A percentile compares a stretch with the other conserved stretches of the same genome.
Evolutionary conservation across 2,888 invertebrate genomes (phyloP).

Genomic region (Aphrophora alni): DNA sequence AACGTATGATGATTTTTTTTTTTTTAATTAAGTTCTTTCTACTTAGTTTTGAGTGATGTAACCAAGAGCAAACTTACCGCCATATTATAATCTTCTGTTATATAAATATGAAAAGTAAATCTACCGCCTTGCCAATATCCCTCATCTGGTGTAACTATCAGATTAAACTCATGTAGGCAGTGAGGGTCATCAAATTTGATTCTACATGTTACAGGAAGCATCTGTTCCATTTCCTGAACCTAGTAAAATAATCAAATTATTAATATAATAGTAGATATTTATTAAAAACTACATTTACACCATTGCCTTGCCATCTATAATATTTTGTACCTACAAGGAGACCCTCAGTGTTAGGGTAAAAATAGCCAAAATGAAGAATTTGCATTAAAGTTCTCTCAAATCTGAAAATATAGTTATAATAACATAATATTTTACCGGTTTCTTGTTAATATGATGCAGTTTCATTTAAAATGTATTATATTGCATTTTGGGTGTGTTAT

Average conservation of each 20-base stretch:
- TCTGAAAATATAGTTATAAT: too few species aligned
- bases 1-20: too few species aligned
- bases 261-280: too few species aligned
- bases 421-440: too few species aligned
- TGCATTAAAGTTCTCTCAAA: too few species aligned
- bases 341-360: background rate
- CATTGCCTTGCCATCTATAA: background rate
- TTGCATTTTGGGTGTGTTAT: too few species aligned
- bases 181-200: conserved; percentile 84
- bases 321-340: background rate
- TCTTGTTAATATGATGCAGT: too few species aligned
- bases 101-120: conserved; percentile 84
- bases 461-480: too few species aligned
- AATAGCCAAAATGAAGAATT: too few species aligned
- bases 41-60: too few species aligned
- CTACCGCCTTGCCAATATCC: conserved; percentile 89
- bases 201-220: conserved; percentile 79
- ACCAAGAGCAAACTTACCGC: conserved; percentile 78
- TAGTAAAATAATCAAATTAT: conserved; percentile 52
- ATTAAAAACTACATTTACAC: conserved; percentile 16
- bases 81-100: conserved; percentile 96
- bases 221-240: conserved; percentile 84
- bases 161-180: conserved; percentile 77
- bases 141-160: conserved; percentile 82
- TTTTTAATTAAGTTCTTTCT: too few species aligned